Evolutionary conservation across 2,888 invertebrate genomes (phyloP).

Genomic region (Osmoderma eremita): DNA sequence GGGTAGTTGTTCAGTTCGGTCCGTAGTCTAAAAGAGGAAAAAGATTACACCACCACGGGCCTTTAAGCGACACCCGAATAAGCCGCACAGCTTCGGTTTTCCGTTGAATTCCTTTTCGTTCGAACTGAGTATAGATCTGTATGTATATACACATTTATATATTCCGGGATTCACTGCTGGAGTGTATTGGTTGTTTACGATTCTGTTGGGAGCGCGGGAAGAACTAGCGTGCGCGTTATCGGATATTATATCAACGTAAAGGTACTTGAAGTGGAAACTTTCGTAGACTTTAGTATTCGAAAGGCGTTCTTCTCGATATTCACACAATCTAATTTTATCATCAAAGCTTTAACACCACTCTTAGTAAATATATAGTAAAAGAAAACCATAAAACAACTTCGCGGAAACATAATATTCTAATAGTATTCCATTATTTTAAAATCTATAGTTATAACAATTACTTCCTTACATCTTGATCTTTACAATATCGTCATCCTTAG

Average conservation of each 20-base stretch:
- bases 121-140: background rate
- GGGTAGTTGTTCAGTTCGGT: background rate
- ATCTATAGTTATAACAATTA: too few relatives aligned
- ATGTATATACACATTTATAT: slow-evolving; percentile 17
- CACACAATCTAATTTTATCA: slow-evolving; percentile 1
- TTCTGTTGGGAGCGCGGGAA: background rate
- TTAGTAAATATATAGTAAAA: too few relatives aligned
- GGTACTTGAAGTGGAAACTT: slow-evolving; percentile 11
- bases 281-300: slow-evolving; percentile 2
- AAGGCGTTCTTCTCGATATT: slow-evolving; percentile 6
- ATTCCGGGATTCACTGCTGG: background rate
- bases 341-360: too few relatives aligned
- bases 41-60: slow-evolving; percentile 15
- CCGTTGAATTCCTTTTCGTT: slow-evolving; percentile 19
- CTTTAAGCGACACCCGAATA: slow-evolving; percentile 20
- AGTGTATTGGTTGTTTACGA: slow-evolving; percentile 20
- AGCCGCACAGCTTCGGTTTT: background rate
- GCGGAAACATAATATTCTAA: too few relatives aligned
- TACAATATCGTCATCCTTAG: too few relatives aligned
- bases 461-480: too few relatives aligned
- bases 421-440: too few relatives aligned
- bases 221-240: slow-evolving; percentile 3
- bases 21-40: slow-evolving; percentile 19
- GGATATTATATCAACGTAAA: slow-evolving; percentile 6
- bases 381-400: too few relatives aligned